Base-by-base conservation (phyloP, 2,797 vertebrate genomes). In the Simalia tracyae region DNA sequence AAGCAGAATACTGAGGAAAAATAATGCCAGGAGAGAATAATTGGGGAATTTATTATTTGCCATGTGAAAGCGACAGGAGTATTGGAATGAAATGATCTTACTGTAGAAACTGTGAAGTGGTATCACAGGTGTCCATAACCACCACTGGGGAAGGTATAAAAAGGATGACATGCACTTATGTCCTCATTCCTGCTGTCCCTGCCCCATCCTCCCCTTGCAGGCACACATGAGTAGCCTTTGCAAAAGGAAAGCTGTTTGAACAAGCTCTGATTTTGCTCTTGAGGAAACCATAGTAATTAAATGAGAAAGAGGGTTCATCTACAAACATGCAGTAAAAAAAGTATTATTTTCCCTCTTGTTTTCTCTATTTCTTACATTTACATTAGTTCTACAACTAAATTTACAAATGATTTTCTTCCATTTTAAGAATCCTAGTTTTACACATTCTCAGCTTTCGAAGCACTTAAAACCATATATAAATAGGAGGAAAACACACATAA, bases 361-460 rank as follows among this genome's bases (percentile, higher is more conserved):
- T 89, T 85, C 59, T 60, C n/a, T 85, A 64, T 56, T 28, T 22
- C 36, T 88, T 31, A 54, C 42, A 85, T 26, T 57, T 57, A 76
- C 8, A 56, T 76, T 89, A 88, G 36, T 81, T 60, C 50, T 64
- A 85, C 68, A 60, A 46, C 66, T 85, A 46, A 15, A 0, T 86
- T 91, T 93, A 90, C 81, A 90, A 56, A 24, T 42, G 19, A 93
- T 14, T n/a, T 0, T 6, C 88, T 87, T 76, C 59, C 72, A 86
- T 12, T 59, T 60, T 36, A 42, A 81, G 59, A 42, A 42, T 14
- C 57, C 22, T 76, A 26, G 54, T 59, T 59, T 59, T 15, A 81
- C 56, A 89, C 31, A 60, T 60, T 17, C 7, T 63, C 76, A 50
- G 59, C 59, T 50, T 90, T 81, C 15, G 84, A 61, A 84, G 31